These are phyloP conservation scores for Nerophis lumbriciformis DNA, from an alignment of 2,113 vertebrate genomes.

Conservation along the genomic window DNA sequence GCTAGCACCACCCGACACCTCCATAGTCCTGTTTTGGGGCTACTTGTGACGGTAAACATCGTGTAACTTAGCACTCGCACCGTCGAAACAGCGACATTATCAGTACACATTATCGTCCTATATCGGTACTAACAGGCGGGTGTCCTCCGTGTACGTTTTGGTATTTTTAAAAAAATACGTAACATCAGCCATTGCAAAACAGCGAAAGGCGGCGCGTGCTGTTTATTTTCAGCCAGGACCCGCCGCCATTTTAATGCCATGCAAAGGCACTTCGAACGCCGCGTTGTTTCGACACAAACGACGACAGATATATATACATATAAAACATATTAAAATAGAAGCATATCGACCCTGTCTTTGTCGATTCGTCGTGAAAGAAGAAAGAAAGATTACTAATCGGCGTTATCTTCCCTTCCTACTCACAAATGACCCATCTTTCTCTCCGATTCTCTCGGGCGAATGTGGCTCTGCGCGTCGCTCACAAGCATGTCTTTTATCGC, in stretches of 20 bases:
- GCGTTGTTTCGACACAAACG: constrained; percentile 37
- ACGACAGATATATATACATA: constrained; percentile 26
- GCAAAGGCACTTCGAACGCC: constrained; percentile 51
- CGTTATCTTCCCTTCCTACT: constrained; percentile 72
- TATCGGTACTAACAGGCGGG: too few relatives aligned
- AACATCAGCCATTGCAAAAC: constrained; percentile 13
- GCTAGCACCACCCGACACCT: too few relatives aligned
- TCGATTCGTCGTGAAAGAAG: constrained; percentile 54
- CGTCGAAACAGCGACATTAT: too few relatives aligned
- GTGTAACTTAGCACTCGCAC: too few relatives aligned
- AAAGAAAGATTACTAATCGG: constrained; percentile 56
- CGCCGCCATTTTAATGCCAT: constrained; percentile 78
- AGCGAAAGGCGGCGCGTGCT: constrained; percentile 58
- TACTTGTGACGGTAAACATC: too few relatives aligned
- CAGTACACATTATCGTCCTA: too few relatives aligned
- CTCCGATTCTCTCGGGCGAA: constrained; percentile 33
- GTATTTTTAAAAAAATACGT: not conserved
- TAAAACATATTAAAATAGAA: not conserved
- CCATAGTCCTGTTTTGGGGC: too few relatives aligned
- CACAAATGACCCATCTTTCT: constrained; percentile 52
- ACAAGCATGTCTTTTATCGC: not conserved
- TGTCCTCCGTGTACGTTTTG: too few relatives aligned
- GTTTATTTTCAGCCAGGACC: constrained; percentile 70
- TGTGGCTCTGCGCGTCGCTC: constrained; percentile 25
- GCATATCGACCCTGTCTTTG: constrained; percentile 37